Evolutionary conservation across 2,797 vertebrate genomes (phyloP).

Genomic region (Neomorphus geoffroyi): DNA sequence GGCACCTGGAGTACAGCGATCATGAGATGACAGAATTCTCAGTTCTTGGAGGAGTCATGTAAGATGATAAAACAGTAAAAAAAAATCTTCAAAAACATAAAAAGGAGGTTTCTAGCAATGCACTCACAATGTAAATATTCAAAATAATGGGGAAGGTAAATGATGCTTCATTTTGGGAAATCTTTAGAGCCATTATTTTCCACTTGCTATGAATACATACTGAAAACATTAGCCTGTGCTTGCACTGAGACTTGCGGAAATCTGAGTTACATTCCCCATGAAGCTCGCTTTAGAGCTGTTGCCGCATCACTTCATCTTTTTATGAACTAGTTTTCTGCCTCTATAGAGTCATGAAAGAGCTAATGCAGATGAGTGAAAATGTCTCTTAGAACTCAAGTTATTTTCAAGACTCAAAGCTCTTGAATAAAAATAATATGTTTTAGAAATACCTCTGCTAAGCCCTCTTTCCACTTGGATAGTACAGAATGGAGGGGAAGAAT

Average conservation of each 20-base stretch:
- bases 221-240: neutral
- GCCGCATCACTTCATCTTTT: neutral
- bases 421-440: neutral
- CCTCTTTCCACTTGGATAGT: neutral
- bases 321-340: neutral
- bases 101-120: neutral
- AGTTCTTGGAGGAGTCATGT: too few species aligned
- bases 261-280: neutral
- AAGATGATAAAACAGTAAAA: neutral
- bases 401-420: slow-evolving; percentile 12
- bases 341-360: neutral
- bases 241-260: neutral
- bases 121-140: neutral
- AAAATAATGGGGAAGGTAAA: neutral
- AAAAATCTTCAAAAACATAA: neutral
- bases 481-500: neutral
- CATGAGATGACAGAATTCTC: too few species aligned
- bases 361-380: neutral
- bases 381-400: neutral
- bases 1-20: too few species aligned
- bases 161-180: neutral
- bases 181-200: neutral
- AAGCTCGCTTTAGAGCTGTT: neutral
- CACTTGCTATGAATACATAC: neutral
- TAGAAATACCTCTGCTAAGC: neutral